These are phyloP conservation scores for Misgurnus mizolepis DNA, from an alignment of 2,113 vertebrate genomes.

Conservation along the genomic window DNA sequence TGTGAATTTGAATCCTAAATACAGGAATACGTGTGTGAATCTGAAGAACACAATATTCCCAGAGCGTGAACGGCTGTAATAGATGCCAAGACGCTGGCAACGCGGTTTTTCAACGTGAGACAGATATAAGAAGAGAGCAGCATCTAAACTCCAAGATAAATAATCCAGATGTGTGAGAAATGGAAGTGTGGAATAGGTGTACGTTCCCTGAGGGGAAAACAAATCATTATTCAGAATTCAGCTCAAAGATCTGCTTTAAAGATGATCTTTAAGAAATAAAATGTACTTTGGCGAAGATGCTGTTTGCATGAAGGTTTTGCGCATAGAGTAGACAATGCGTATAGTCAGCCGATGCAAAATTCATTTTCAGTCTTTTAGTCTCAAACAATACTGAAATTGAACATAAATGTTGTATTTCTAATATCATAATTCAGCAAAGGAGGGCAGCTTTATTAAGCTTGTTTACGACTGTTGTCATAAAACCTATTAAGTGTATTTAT, in stretches of 20 bases:
- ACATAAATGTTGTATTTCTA: not conserved
- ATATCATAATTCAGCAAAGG: not conserved
- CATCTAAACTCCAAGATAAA: slow-evolving; percentile 33
- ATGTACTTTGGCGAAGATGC: not conserved
- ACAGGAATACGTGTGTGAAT: slow-evolving; percentile 6
- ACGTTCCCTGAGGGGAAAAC: slow-evolving; percentile 13
- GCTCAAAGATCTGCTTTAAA: slow-evolving; percentile 19
- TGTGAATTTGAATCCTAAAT: slow-evolving; percentile 10
- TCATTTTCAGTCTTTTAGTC: not conserved
- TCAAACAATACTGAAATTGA: not conserved
- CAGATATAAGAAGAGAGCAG: slow-evolving; percentile 31
- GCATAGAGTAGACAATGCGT: too few species aligned
- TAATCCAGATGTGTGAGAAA: slow-evolving; percentile 44
- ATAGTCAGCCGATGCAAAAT: not conserved
- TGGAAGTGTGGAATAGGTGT: slow-evolving; percentile 12
- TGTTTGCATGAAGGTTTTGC: too few species aligned
- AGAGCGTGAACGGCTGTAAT: slow-evolving; percentile 5
- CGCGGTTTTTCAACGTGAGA: slow-evolving; percentile 24
- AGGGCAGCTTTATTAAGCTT: not conserved
- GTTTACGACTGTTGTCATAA: slow-evolving; percentile 38
- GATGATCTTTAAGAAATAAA: slow-evolving; percentile 16
- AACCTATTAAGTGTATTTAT: slow-evolving; percentile 31
- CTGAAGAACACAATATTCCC: slow-evolving; percentile 37
- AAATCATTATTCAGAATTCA: slow-evolving; percentile 33
- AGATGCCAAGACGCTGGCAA: not conserved